Conservation (phyloP, 2,797 vertebrate species). For the Melanotaenia boesemani region DNA sequence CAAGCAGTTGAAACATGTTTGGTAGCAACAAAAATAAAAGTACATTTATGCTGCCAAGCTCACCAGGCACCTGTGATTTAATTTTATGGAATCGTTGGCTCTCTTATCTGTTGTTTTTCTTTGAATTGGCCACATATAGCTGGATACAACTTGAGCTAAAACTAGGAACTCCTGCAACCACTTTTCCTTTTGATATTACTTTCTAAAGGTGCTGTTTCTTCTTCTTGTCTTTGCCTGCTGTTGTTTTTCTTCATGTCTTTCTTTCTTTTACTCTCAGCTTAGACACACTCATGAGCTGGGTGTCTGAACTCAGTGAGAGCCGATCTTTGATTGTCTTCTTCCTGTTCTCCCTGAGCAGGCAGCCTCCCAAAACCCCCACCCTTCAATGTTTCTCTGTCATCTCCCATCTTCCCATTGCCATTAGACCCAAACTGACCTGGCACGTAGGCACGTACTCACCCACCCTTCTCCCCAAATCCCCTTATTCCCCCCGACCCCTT, state of each 20-base stretch:
- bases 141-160: neutral
- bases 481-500: constrained; percentile 30
- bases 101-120: constrained; percentile 4
- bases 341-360: constrained; percentile 46
- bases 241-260: constrained; percentile 18
- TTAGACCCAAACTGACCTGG: constrained; percentile 69
- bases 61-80: neutral
- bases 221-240: constrained; percentile 2
- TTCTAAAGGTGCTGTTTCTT: constrained; percentile 9
- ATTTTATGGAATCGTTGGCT: neutral
- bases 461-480: constrained; percentile 49
- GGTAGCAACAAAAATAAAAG: neutral
- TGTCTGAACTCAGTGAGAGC: constrained; percentile 64
- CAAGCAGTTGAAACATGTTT: neutral
- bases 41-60: neutral
- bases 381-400: constrained; percentile 52
- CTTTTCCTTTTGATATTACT: neutral
- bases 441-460: constrained; percentile 66
- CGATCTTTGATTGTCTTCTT: constrained; percentile 58
- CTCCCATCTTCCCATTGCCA: constrained; percentile 62
- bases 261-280: constrained; percentile 26
- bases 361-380: constrained; percentile 46
- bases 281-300: constrained; percentile 47
- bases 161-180: neutral
- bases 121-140: neutral